These are phyloP conservation scores for Acrossocheilus fasciatus DNA, from an alignment of 2,797 vertebrate species.

Conservation along the genomic window DNA sequence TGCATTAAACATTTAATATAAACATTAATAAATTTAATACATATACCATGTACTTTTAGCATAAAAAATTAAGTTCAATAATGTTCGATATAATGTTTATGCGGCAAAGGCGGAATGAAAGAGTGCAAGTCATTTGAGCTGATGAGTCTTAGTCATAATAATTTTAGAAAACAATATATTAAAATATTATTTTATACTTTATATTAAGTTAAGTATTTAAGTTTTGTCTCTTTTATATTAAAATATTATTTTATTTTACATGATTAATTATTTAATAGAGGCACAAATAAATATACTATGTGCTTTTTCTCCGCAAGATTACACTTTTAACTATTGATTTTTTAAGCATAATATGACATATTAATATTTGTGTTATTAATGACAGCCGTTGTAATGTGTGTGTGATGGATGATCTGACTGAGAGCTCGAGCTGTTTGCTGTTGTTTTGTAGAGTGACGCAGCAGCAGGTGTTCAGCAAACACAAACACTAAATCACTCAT, in stretches of 20 bases:
- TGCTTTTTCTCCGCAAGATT: not conserved
- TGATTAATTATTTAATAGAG: not conserved
- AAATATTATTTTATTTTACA: not conserved
- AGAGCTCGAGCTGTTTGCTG: slow-evolving; percentile 19
- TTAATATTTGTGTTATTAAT: not conserved
- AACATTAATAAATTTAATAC: not conserved
- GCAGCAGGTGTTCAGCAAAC: slow-evolving; percentile 30
- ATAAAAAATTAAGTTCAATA: not conserved
- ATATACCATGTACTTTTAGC: not conserved
- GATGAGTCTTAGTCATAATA: too few relatives aligned
- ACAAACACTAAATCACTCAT: slow-evolving; percentile 22
- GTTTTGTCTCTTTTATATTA: not conserved
- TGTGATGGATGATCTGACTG: not conserved
- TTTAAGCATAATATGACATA: not conserved
- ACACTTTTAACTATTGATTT: not conserved
- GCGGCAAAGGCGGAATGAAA: too few relatives aligned
- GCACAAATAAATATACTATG: not conserved
- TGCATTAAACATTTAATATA: not conserved
- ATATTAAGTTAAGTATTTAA: not conserved
- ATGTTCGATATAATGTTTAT: too few relatives aligned
- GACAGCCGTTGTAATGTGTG: not conserved
- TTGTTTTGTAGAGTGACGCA: slow-evolving; percentile 32
- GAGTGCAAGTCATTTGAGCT: too few relatives aligned
- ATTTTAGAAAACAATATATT: not conserved
- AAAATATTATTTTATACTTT: not conserved